phyloP scores from a whole-genome alignment of 2,888 invertebrate genomes.

The Petrolisthes manimaculis region DNA sequence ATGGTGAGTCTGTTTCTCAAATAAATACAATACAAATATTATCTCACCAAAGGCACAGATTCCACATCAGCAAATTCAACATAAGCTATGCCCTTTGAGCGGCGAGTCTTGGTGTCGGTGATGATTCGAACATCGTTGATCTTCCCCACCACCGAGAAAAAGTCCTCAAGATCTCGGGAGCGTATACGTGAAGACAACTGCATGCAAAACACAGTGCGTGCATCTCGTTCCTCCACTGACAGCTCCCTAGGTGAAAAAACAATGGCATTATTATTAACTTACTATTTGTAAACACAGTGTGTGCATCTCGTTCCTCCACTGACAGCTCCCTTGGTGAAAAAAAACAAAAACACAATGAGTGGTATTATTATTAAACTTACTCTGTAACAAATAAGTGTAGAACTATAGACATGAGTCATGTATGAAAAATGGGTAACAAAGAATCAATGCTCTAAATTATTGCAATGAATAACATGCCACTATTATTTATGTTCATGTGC shows the following conservation, averaged over 20 bases:
- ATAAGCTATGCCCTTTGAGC: slow-evolving; percentile 99
- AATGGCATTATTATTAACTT: too few species aligned
- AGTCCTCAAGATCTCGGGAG: slow-evolving; percentile 95
- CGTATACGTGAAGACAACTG: slow-evolving; percentile 94
- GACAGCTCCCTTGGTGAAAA: slow-evolving; percentile 77
- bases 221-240: slow-evolving; percentile 96
- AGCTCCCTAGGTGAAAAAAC: slow-evolving; percentile 74
- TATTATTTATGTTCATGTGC: too few species aligned
- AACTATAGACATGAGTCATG: too few species aligned
- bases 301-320: slow-evolving; percentile 97
- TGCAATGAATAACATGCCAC: too few species aligned
- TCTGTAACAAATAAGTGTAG: too few species aligned
- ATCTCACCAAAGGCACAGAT: slow-evolving; percentile 90
- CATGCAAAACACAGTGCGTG: slow-evolving; percentile 99
- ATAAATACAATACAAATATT: slow-evolving; percentile 20
- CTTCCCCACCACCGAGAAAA: slow-evolving; percentile 98
- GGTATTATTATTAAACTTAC: too few species aligned
- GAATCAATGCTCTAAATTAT: too few species aligned
- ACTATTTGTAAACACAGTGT: slow-evolving; percentile 85
- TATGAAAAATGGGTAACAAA: too few species aligned
- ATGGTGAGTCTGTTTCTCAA: background rate
- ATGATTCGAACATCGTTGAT: slow-evolving; percentile 96
- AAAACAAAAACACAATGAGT: background rate
- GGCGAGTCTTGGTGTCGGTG: slow-evolving; percentile 97
- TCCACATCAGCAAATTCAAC: slow-evolving; percentile 99